These are phyloP conservation scores for Microcebus tavaratra DNA, from an alignment of 2,113 vertebrate genomes.

Conservation along the genomic window DNA sequence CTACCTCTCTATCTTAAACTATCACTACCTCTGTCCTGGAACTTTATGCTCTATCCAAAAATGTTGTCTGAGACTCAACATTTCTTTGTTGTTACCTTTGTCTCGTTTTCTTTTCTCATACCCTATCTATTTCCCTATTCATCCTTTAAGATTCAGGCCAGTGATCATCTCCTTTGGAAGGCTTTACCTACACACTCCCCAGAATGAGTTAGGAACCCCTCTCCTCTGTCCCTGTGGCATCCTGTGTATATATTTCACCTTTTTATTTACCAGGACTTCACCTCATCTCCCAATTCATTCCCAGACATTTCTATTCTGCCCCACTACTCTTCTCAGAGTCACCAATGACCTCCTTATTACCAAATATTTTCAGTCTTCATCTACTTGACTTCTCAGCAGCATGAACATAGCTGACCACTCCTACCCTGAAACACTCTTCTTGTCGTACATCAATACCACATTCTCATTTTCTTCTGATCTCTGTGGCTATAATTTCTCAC, in stretches of 20 bases:
- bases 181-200: neutral
- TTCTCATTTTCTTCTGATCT: neutral
- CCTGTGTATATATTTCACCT: neutral
- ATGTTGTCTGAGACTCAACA: neutral
- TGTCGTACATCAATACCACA: neutral
- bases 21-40: neutral
- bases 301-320: neutral
- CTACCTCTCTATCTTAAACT: neutral
- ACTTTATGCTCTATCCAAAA: neutral
- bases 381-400: neutral
- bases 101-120: neutral
- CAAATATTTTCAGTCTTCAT: neutral
- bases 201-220: neutral
- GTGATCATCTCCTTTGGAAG: neutral
- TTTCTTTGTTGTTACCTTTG: neutral
- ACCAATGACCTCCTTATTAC: neutral
- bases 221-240: neutral
- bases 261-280: neutral
- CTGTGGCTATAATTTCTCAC: neutral
- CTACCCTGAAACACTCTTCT: neutral
- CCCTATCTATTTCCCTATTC: neutral
- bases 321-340: neutral
- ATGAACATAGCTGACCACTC: neutral
- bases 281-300: neutral
- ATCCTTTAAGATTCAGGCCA: neutral